These are phyloP conservation scores for Drosophila tsacasi DNA, from an alignment of 1,140 invertebrate species.

Conservation along the genomic window DNA sequence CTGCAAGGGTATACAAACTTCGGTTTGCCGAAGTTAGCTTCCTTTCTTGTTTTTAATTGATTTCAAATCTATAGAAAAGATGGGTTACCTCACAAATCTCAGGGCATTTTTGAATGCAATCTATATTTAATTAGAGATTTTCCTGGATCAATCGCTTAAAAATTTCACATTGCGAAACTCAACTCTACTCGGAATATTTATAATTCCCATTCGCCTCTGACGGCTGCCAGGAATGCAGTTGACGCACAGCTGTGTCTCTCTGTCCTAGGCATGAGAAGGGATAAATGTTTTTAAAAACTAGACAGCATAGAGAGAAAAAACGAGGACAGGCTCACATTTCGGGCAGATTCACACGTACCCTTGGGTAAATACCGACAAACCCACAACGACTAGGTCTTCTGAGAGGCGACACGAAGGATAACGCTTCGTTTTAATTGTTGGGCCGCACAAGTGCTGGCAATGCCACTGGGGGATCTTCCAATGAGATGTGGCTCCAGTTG, in stretches of 20 bases:
- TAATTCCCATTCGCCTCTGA: constrained; percentile 38
- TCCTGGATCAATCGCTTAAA: constrained; percentile 6
- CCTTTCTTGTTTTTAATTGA: neutral
- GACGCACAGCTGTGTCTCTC: constrained; percentile 51
- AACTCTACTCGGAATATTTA: constrained; percentile 22
- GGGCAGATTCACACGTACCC: constrained; percentile 68
- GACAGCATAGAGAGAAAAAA: constrained; percentile 40
- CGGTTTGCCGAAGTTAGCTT: too few relatives aligned
- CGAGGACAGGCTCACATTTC: constrained; percentile 45
- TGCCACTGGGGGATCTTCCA: constrained; percentile 19
- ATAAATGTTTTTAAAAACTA: constrained; percentile 35
- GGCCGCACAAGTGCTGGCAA: constrained; percentile 71
- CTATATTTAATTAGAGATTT: neutral
- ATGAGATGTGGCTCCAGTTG: constrained; percentile 39
- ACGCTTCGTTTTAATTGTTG: constrained; percentile 75
- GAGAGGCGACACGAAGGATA: constrained; percentile 21
- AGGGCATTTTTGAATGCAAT: neutral
- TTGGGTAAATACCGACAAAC: constrained; percentile 61
- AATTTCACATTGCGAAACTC: constrained; percentile 34
- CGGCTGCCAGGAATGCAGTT: constrained; percentile 37
- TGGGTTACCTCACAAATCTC: neutral
- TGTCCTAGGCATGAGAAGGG: constrained; percentile 5
- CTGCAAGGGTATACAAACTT: too few relatives aligned
- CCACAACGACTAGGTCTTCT: constrained; percentile 23
- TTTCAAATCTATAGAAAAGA: neutral